Conservation (phyloP, 1,140 invertebrate species). For the Babylonia areolata region DNA sequence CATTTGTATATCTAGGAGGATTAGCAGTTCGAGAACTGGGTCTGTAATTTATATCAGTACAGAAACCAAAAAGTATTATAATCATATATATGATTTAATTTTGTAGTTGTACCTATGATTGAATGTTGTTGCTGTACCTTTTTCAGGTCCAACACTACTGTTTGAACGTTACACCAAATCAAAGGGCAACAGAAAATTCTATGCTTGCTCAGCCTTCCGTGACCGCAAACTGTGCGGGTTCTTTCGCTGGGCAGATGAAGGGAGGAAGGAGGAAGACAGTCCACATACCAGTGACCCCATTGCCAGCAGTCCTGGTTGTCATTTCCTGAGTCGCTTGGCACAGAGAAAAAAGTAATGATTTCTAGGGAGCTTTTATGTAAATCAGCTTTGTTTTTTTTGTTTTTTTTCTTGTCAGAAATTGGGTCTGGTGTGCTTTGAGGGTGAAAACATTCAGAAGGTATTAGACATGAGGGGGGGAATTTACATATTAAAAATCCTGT, state of each 20-base stretch:
- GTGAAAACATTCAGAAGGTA: too few species aligned
- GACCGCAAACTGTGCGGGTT: slow-evolving; percentile 85
- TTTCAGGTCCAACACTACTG: slow-evolving; percentile 82
- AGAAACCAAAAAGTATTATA: too few species aligned
- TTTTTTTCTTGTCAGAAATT: background rate
- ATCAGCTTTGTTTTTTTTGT: background rate
- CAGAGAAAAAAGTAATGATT: background rate
- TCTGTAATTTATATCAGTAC: too few species aligned
- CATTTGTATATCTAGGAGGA: too few species aligned
- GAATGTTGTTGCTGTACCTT: background rate
- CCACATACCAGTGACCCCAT: background rate
- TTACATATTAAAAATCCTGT: too few species aligned
- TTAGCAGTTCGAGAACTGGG: too few species aligned
- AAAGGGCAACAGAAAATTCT: slow-evolving; percentile 78
- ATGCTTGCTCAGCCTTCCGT: slow-evolving; percentile 87
- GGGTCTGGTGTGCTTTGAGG: too few species aligned
- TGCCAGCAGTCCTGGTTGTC: background rate
- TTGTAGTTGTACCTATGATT: background rate
- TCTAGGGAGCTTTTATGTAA: background rate
- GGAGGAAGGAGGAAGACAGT: slow-evolving; percentile 17
- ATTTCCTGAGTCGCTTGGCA: background rate
- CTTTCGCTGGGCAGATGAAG: slow-evolving; percentile 74
- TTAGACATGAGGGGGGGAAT: too few species aligned
- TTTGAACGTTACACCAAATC: slow-evolving; percentile 79
- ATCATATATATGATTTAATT: background rate